A percentile compares a stretch with the other conserved stretches of the same genome.
Conservation (phyloP, 92 coral and sea anemone genomes). For the Paragorgia papillata region DNA sequence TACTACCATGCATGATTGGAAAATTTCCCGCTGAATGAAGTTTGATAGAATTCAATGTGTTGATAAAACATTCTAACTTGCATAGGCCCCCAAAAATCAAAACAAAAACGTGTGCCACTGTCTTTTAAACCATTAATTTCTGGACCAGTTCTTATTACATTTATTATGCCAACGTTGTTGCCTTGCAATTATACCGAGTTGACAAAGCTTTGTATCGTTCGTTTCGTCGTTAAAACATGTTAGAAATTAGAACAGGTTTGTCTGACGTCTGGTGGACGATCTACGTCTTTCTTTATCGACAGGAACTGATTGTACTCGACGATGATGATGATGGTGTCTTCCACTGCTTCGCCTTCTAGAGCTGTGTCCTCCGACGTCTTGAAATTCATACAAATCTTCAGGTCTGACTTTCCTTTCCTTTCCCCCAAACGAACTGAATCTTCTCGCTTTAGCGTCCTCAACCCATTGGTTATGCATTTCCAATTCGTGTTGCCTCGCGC, state of each 20-base stretch:
- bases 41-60: too few species aligned
- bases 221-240: too few species aligned
- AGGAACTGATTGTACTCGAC: constrained; percentile 15
- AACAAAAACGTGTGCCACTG: too few species aligned
- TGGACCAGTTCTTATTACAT: too few species aligned
- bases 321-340: background rate
- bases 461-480: background rate
- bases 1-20: too few species aligned
- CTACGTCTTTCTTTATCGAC: constrained; percentile 6
- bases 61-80: too few species aligned
- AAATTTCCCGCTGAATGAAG: too few species aligned
- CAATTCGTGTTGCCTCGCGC: constrained; percentile 33
- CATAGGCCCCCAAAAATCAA: too few species aligned
- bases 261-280: background rate
- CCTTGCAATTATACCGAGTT: too few species aligned
- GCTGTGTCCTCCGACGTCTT: background rate
- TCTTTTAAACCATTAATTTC: too few species aligned
- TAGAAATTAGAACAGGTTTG: background rate
- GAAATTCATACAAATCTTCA: constrained; percentile 21
- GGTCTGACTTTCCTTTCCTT: background rate
- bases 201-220: too few species aligned
- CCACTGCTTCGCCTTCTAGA: background rate
- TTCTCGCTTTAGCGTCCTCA: constrained; percentile 3
- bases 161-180: too few species aligned
- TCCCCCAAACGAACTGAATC: constrained; percentile 30